These are phyloP conservation scores for Bathynomus jamesi DNA, from an alignment of 1,140 invertebrate species.

Conservation along the genomic window DNA sequence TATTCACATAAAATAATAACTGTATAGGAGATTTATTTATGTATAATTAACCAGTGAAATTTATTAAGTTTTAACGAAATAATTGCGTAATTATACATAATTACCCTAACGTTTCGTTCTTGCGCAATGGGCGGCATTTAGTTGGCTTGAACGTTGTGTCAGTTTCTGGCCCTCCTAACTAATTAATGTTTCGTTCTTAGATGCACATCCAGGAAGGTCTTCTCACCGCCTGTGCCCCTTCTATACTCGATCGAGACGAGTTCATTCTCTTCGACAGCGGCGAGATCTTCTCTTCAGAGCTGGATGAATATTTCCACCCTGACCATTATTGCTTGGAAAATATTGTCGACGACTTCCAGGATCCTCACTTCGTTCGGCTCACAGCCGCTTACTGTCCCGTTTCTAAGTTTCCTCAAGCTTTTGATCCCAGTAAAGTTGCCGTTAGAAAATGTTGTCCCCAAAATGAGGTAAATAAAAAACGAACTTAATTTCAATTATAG, in stretches of 20 bases:
- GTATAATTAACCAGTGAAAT: background rate
- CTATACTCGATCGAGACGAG: background rate
- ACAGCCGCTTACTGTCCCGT: background rate
- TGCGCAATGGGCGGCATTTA: too few relatives aligned
- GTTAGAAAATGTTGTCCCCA: constrained; percentile 32
- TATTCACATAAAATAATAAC: background rate
- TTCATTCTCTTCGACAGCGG: background rate
- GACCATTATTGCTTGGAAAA: background rate
- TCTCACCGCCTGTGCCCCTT: background rate
- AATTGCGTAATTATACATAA: background rate
- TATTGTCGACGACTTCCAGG: background rate
- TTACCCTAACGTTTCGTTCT: background rate
- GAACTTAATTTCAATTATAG: too few relatives aligned
- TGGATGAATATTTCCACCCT: background rate
- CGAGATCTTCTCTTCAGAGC: background rate
- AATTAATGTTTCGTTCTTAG: background rate
- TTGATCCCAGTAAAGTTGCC: constrained; percentile 31
- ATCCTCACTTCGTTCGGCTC: background rate
- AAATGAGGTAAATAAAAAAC: background rate
- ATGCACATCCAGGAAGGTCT: background rate
- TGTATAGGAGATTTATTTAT: background rate
- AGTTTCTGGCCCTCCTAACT: too few relatives aligned
- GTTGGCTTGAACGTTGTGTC: too few relatives aligned
- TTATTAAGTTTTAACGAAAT: background rate
- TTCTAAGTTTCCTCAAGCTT: constrained; percentile 15